A percentile compares a stretch with the other conserved stretches of the same genome.
These are phyloP conservation scores for Epizoanthus fatuus DNA, from an alignment of 92 coral and sea anemone species.

Conservation along the genomic window DNA sequence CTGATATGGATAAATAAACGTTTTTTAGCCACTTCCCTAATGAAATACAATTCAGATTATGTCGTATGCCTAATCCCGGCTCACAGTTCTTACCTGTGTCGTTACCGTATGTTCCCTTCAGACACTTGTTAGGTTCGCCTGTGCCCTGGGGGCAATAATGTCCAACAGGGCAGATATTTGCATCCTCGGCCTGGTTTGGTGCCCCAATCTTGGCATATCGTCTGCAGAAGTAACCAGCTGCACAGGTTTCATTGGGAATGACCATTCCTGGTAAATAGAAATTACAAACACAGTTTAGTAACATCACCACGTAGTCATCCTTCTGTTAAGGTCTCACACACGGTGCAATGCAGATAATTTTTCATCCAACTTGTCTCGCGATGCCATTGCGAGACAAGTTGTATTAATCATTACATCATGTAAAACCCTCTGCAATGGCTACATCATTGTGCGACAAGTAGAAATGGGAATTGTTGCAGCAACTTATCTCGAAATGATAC, in stretches of 20 bases:
- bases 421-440: too few relatives aligned
- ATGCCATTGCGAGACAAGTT: too few relatives aligned
- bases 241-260: conserved; percentile 82
- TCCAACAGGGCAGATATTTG: conserved; percentile 96
- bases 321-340: too few relatives aligned
- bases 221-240: conserved; percentile 93
- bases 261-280: conserved; percentile 76
- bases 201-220: conserved; percentile 86
- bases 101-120: conserved; percentile 92
- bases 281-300: neutral
- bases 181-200: conserved; percentile 91
- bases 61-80: too few relatives aligned
- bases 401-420: too few relatives aligned
- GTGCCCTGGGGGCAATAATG: conserved; percentile 94
- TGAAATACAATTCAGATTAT: neutral
- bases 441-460: too few relatives aligned
- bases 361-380: too few relatives aligned
- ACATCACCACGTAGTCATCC: too few relatives aligned
- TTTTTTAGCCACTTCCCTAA: neutral
- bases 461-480: too few relatives aligned
- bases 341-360: too few relatives aligned
- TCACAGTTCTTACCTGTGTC: conserved; percentile 77
- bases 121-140: conserved; percentile 94
- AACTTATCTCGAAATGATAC: too few relatives aligned
- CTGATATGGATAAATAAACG: neutral